Evolutionary conservation across 1,140 invertebrate species (phyloP).

Genomic region (Aethina tumida): DNA sequence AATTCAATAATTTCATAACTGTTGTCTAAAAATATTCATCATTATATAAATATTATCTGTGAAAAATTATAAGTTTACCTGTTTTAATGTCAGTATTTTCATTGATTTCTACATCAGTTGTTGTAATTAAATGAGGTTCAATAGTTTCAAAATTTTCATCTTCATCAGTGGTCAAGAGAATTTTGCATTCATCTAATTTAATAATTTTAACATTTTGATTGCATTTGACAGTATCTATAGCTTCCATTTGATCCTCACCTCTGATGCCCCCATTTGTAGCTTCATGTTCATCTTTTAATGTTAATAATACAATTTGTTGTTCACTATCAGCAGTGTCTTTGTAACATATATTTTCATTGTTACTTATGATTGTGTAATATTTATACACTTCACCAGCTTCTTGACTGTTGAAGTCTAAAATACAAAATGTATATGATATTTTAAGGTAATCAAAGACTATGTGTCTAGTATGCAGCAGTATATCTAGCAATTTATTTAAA

Average conservation of each 20-base stretch:
- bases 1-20: constrained; percentile 5
- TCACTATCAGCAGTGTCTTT: constrained; percentile 6
- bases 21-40: constrained; percentile 4
- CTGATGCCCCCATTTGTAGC: constrained; percentile 7
- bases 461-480: too few species aligned
- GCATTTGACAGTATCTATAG: constrained; percentile 5
- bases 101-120: neutral
- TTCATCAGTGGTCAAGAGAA: constrained; percentile 13
- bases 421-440: too few species aligned
- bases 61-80: neutral
- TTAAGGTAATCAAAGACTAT: too few species aligned
- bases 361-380: constrained; percentile 8
- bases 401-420: constrained; percentile 9
- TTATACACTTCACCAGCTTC: constrained; percentile 11
- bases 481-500: too few species aligned
- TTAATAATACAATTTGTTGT: constrained; percentile 17
- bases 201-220: constrained; percentile 19
- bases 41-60: neutral
- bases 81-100: constrained; percentile 5
- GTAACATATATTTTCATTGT: constrained; percentile 3
- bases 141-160: constrained; percentile 8
- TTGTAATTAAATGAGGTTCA: constrained; percentile 6
- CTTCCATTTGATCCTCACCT: constrained; percentile 2
- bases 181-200: constrained; percentile 16
- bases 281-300: constrained; percentile 12